These are phyloP conservation scores for Pseudochirops cupreus DNA, from an alignment of 2,797 vertebrate species.

Conservation along the genomic window DNA sequence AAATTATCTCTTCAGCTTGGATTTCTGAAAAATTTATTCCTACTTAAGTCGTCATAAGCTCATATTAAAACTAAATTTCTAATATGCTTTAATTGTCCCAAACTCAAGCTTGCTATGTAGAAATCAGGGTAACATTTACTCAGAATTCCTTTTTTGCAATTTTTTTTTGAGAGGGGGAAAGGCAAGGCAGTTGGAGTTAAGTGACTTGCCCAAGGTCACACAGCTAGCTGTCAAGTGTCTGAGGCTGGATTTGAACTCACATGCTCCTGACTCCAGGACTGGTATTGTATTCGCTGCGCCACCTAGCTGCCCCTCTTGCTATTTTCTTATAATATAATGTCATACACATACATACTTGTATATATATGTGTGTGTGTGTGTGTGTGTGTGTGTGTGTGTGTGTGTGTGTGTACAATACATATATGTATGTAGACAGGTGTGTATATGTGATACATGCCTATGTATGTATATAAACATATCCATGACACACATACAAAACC, in stretches of 20 bases:
- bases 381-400: no score
- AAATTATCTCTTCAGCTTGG: not conserved
- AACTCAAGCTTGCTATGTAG: not conserved
- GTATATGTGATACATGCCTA: not conserved
- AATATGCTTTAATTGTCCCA: not conserved
- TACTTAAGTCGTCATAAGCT: not conserved
- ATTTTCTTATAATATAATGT: not conserved
- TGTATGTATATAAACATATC: not conserved
- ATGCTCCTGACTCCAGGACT: no score
- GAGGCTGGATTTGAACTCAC: no score
- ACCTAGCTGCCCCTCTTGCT: not conserved
- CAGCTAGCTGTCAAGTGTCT: no score
- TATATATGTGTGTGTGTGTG: no score
- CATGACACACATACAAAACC: not conserved
- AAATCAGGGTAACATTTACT: not conserved
- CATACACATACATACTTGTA: not conserved
- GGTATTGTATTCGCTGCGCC: no score
- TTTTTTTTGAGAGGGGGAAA: no score
- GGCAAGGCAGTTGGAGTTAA: no score
- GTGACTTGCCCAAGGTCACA: no score
- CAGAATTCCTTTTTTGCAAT: not conserved
- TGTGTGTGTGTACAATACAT: no score
- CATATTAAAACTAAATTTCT: not conserved
- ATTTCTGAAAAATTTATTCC: not conserved
- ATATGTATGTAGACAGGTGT: no score